Evolutionary conservation across 1,140 invertebrate genomes (phyloP).

Genomic region (Scylla paramamosain): DNA sequence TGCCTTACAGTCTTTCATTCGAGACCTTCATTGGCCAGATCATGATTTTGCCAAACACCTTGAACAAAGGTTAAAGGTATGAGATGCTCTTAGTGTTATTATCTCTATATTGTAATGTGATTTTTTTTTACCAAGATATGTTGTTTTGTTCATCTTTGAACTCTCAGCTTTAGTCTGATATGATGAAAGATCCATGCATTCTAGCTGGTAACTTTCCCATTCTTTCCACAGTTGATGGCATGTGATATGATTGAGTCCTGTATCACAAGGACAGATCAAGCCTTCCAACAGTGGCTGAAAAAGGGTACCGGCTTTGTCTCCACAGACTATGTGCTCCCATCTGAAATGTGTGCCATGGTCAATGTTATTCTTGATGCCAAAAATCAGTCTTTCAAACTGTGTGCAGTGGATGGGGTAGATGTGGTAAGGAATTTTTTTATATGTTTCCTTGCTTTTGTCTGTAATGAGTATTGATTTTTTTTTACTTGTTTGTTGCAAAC

Average conservation of each 20-base stretch:
- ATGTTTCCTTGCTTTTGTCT: background rate
- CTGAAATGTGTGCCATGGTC: constrained; percentile 99
- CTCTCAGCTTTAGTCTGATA: background rate
- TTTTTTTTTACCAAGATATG: background rate
- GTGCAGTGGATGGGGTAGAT: constrained; percentile 97
- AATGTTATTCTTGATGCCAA: constrained; percentile 98
- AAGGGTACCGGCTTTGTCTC: constrained; percentile 97
- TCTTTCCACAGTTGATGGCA: constrained; percentile 88
- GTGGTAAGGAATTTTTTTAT: constrained; percentile 86
- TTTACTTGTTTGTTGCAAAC: background rate
- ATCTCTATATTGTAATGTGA: background rate
- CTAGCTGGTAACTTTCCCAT: background rate
- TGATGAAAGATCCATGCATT: background rate
- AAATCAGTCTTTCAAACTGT: constrained; percentile 97
- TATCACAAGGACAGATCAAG: constrained; percentile 83
- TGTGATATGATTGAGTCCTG: constrained; percentile 99
- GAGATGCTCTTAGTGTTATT: background rate
- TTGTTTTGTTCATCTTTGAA: background rate
- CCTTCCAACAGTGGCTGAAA: constrained; percentile 94
- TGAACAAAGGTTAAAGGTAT: constrained; percentile 93
- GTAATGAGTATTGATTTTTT: background rate
- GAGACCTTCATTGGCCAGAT: constrained; percentile 99
- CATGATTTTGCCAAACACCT: constrained; percentile 97
- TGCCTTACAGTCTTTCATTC: constrained; percentile 98
- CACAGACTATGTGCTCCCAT: constrained; percentile 98